Conservation (phyloP, 2,113 vertebrate genomes). For the Festucalex cinctus region DNA sequence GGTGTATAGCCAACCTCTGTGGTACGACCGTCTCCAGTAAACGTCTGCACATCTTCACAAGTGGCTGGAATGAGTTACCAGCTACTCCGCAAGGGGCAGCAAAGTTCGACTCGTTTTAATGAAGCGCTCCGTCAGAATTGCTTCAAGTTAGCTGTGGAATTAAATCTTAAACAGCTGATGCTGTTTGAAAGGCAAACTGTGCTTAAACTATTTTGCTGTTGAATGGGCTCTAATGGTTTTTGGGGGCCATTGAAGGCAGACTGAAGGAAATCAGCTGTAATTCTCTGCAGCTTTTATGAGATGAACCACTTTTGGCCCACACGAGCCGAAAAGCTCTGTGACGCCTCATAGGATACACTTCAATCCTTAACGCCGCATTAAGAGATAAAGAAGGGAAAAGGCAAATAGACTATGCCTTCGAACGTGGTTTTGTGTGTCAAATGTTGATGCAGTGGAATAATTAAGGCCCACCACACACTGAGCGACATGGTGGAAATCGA, state of each 20-base stretch:
- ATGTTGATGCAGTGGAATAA: background rate
- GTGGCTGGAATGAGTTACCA: conserved; percentile 21
- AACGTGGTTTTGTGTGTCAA: background rate
- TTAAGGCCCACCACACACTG: background rate
- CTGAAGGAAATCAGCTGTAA: conserved; percentile 4
- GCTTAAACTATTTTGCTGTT: conserved; percentile 1
- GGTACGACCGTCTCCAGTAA: background rate
- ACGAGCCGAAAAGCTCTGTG: background rate
- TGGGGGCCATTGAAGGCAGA: conserved; percentile 4
- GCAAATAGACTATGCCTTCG: background rate
- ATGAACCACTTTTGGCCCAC: background rate
- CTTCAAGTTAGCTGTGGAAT: conserved; percentile 5
- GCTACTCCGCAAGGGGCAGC: conserved; percentile 16
- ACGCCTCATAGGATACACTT: background rate
- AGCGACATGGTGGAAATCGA: background rate
- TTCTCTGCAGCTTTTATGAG: conserved; percentile 10
- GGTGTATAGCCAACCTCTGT: background rate
- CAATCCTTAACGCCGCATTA: background rate
- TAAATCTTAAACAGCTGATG: conserved; percentile 11
- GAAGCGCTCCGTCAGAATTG: conserved; percentile 26
- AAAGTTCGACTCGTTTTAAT: conserved; percentile 35
- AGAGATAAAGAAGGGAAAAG: background rate
- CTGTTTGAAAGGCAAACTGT: background rate
- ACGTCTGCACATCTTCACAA: background rate
- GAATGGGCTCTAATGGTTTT: conserved; percentile 14